Base-by-base conservation (phyloP, 2,888 invertebrate species). In the Aethes cnicana region DNA sequence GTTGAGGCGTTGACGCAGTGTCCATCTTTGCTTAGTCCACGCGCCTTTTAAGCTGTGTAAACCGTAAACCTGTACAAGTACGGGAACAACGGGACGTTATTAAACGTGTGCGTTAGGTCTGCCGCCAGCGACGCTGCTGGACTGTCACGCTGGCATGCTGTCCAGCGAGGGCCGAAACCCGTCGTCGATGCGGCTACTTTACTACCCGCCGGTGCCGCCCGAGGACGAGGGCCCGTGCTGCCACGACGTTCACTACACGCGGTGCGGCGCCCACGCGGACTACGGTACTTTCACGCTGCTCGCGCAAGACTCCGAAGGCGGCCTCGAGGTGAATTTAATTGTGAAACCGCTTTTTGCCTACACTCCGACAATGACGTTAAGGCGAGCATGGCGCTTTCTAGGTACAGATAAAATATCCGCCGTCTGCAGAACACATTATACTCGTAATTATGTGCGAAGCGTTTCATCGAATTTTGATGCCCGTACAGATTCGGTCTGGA, bases 251-350 rank as follows among this genome's bases (percentile, higher is more conserved):
- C 72, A 77, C 48, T 90, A 89, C 79, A 92, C 92, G 28, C 90
- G 94, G 26, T 94, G 93, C 69, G 93, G 93, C 1, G 92, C 93
- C 1, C 95, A 95, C 72, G 92, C 93, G 16, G 95, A 95, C 77
- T 93, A 93, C 60, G 95, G 94, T 57, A 94, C 94, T 37, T 93
- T 95, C 72, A 95, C 95, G 9, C 83, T 95, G 54, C 84, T 95
- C 32, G 91, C 94, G 25, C 91, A 94, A 81, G 95, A 95, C 72
- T 92, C 93, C 28, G 94, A 94, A 63, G 95, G 95, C 9, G 95
- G 95, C 1, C 85, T 95, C 6, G 93, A 94, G 90, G 92, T 92
- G 59, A 61, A 32, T 47, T 47, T 21, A 43, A 26, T 44, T 50
- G 35, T 43, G 36, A 43, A 43, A 44, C 30, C 12, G 6, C 23